A percentile compares a stretch with the other conserved stretches of the same genome.
Conservation (phyloP, 2,888 invertebrate genomes). For the Apamea sordens region DNA sequence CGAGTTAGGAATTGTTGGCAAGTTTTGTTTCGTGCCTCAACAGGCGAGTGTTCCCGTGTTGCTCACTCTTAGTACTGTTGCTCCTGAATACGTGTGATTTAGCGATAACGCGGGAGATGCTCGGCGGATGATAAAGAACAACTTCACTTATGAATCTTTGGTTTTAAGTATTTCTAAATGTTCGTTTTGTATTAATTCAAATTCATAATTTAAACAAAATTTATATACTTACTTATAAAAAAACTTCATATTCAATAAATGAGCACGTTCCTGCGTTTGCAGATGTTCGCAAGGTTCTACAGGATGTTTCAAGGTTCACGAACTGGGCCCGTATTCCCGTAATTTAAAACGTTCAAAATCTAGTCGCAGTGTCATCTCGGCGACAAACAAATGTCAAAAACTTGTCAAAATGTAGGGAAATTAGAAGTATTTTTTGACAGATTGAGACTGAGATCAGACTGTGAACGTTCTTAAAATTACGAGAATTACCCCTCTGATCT, state of each 20-base stretch:
- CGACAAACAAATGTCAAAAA: too few species aligned
- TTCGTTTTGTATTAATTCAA: slow-evolving; percentile 3
- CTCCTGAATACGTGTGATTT: slow-evolving; percentile 4
- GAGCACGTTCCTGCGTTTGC: background rate
- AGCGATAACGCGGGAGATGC: slow-evolving; percentile 11
- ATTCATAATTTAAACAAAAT: background rate
- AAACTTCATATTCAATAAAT: background rate
- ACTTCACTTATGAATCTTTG: background rate
- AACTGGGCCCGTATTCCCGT: too few species aligned
- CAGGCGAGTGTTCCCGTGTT: slow-evolving; percentile 18
- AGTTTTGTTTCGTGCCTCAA: slow-evolving; percentile 43
- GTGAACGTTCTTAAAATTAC: too few species aligned
- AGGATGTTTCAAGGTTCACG: too few species aligned
- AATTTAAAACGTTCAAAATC: too few species aligned
- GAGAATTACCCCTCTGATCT: too few species aligned
- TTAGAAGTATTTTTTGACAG: too few species aligned
- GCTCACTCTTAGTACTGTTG: background rate
- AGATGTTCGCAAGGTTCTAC: background rate
- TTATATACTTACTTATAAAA: background rate
- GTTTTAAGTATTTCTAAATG: background rate
- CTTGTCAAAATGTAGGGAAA: too few species aligned
- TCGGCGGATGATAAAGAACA: background rate
- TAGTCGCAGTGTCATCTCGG: too few species aligned
- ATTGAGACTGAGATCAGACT: too few species aligned
- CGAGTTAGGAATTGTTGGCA: slow-evolving; percentile 41